These are phyloP conservation scores for Operophtera brumata DNA, from an alignment of 2,888 invertebrate genomes.

Conservation along the genomic window DNA sequence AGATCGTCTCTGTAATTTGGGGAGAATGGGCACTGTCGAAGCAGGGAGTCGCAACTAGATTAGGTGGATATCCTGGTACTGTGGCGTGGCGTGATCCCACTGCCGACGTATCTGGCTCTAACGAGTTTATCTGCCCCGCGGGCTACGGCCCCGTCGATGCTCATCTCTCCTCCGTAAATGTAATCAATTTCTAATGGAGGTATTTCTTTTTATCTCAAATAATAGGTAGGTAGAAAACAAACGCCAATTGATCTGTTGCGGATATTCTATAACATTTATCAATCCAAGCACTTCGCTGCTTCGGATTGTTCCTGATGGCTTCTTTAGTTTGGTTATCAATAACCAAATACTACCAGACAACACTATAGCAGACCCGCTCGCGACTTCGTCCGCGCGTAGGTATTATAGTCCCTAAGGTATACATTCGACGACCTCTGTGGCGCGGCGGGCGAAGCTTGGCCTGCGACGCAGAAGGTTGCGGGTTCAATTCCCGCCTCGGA, in stretches of 20 bases:
- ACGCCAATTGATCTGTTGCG: neutral
- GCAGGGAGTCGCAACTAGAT: conserved; percentile 73
- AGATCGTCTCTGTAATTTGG: conserved; percentile 72
- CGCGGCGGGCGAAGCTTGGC: too few species aligned
- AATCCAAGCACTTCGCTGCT: neutral
- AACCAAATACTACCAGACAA: too few species aligned
- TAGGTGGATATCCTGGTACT: conserved; percentile 53
- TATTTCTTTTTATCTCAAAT: conserved; percentile 15
- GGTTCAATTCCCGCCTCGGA: too few species aligned
- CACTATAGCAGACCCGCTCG: too few species aligned
- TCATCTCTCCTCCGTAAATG: conserved; percentile 69
- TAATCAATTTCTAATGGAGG: conserved; percentile 54
- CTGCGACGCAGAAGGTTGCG: too few species aligned
- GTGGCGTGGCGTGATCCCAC: conserved; percentile 52
- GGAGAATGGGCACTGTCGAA: conserved; percentile 68
- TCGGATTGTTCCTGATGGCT: neutral
- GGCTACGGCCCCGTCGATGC: conserved; percentile 61
- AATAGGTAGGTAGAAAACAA: conserved; percentile 3
- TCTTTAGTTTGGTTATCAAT: too few species aligned
- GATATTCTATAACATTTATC: neutral
- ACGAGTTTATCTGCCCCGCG: conserved; percentile 80
- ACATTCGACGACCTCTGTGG: too few species aligned
- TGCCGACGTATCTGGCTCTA: conserved; percentile 69
- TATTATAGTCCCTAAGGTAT: too few species aligned
- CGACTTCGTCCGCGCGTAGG: too few species aligned